A percentile compares a stretch with the other conserved stretches of the same genome.
Evolutionary conservation across 2,797 vertebrate species (phyloP).

Genomic region (Eremophila alpestris): DNA sequence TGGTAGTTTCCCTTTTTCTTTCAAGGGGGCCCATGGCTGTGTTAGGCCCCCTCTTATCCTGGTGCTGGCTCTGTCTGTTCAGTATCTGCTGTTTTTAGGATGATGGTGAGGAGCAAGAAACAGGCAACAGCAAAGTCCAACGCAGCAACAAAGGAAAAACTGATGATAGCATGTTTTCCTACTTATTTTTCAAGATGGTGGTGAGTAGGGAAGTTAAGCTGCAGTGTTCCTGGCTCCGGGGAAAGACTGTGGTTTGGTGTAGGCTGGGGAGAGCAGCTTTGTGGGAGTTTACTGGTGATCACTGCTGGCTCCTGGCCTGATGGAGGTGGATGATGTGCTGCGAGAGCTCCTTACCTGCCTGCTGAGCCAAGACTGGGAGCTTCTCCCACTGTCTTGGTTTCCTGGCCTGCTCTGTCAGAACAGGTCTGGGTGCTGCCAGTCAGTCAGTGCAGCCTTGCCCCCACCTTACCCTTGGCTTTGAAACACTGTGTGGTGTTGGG

Average conservation of each 20-base stretch:
- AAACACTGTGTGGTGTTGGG: not conserved
- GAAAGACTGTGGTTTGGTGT: not conserved
- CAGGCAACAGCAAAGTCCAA: not conserved
- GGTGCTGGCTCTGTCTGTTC: not conserved
- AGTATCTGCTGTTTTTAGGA: not conserved
- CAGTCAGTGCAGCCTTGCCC: not conserved
- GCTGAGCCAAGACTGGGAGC: not conserved
- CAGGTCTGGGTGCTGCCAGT: not conserved
- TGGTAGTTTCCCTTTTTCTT: not conserved
- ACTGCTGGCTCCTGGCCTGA: not conserved
- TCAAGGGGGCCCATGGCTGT: not conserved
- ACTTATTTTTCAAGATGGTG: not conserved
- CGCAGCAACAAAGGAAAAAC: not conserved
- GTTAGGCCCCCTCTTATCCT: not conserved
- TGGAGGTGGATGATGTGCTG: not conserved
- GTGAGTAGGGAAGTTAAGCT: not conserved
- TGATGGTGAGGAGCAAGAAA: not conserved
- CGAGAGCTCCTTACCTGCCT: not conserved
- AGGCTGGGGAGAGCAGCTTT: not conserved
- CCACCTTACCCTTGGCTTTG: not conserved
- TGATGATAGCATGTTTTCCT: not conserved
- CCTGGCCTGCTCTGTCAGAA: not conserved
- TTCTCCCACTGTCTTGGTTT: not conserved
- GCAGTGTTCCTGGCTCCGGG: not conserved
- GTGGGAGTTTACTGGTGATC: not conserved